phyloP scores from a whole-genome alignment of 2,888 invertebrate genomes.

The Eupithecia exiguata region DNA sequence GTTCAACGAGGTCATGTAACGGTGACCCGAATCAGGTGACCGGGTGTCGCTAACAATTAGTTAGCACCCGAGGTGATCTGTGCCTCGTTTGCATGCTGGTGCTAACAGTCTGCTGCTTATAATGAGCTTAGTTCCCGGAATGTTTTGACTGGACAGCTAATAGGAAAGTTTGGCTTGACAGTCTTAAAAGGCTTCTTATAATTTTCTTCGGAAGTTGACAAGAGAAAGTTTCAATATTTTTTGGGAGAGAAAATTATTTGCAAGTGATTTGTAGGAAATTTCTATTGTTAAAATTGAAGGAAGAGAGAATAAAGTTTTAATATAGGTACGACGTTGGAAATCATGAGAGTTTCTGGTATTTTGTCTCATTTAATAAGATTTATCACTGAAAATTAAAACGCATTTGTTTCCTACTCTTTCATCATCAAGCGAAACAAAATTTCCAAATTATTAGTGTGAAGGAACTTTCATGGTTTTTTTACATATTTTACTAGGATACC shows the following conservation, averaged over 20 bases:
- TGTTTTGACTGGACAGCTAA: neutral
- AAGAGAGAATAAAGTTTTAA: neutral
- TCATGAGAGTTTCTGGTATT: neutral
- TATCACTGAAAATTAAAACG: neutral
- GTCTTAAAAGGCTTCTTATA: neutral
- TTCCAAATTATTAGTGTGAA: neutral
- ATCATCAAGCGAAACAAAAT: neutral
- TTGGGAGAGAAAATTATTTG: neutral
- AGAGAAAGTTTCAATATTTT: neutral
- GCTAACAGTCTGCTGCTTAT: slow-evolving; percentile 49
- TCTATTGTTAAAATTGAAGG: neutral
- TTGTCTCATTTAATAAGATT: neutral
- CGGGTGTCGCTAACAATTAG: slow-evolving; percentile 46
- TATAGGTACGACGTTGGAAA: neutral
- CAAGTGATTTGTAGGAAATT: neutral
- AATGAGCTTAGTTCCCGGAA: slow-evolving; percentile 40
- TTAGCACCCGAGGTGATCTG: slow-evolving; percentile 53
- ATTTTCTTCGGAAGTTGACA: neutral
- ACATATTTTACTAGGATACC: too few relatives aligned
- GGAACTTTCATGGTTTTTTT: neutral
- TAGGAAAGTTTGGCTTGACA: neutral
- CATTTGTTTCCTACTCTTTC: neutral
- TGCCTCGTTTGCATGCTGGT: slow-evolving; percentile 48
- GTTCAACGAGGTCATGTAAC: slow-evolving; percentile 37
- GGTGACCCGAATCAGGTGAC: slow-evolving; percentile 36